These are phyloP conservation scores for Temnothorax rugatulus DNA, from an alignment of 2,888 invertebrate genomes.

Conservation along the genomic window DNA sequence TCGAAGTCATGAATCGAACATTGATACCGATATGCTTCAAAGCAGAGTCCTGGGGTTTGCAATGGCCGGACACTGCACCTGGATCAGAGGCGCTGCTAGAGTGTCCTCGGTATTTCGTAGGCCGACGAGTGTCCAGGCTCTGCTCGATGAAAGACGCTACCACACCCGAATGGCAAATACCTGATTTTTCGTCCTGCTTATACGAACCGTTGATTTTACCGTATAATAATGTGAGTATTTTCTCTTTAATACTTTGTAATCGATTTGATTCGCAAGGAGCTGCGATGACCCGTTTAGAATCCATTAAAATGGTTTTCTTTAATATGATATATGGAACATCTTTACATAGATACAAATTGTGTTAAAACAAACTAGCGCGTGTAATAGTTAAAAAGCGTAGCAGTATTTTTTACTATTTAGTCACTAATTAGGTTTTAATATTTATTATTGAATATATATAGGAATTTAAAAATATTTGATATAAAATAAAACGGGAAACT, in stretches of 20 bases:
- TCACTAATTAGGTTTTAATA: constrained; percentile 32
- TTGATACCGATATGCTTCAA: constrained; percentile 88
- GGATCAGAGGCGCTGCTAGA: constrained; percentile 90
- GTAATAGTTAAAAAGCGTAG: neutral
- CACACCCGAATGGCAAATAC: constrained; percentile 91
- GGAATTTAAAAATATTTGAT: constrained; percentile 15
- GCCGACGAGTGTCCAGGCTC: constrained; percentile 85
- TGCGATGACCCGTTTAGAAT: neutral
- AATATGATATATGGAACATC: neutral
- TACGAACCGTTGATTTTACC: constrained; percentile 89
- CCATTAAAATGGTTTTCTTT: neutral
- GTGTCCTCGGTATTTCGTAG: constrained; percentile 87
- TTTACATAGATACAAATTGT: constrained; percentile 11
- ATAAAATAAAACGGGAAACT: neutral
- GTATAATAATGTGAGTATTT: constrained; percentile 88
- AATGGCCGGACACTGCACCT: constrained; percentile 91
- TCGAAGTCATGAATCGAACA: constrained; percentile 89
- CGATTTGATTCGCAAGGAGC: neutral
- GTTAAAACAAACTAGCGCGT: neutral
- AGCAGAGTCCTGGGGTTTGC: constrained; percentile 88
- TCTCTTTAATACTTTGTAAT: neutral
- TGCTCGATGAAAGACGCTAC: constrained; percentile 89
- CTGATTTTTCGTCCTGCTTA: constrained; percentile 92
- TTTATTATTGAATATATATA: neutral
- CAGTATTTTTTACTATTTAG: neutral